Conservation (phyloP, 2,888 invertebrate species). For the Fabriciana adippe region DNA sequence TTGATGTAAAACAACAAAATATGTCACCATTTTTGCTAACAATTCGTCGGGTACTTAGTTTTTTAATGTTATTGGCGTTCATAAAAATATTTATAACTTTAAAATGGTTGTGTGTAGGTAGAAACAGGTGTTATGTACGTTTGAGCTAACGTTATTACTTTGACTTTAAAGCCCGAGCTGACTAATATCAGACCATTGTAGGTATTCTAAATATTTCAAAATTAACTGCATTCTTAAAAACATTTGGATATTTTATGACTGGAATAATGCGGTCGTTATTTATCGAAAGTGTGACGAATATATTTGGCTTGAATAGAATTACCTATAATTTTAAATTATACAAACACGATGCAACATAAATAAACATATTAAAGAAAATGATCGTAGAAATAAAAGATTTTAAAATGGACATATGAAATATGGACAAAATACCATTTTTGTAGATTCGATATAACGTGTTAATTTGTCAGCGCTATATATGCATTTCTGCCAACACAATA, state of each 20-base stretch:
- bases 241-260: slow-evolving; percentile 25
- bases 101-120: background rate
- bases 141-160: slow-evolving; percentile 10
- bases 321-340: slow-evolving; percentile 14
- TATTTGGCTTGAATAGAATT: slow-evolving; percentile 22
- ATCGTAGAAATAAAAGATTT: background rate
- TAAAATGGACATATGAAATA: background rate
- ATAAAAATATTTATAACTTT: too few relatives aligned
- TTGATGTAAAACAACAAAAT: slow-evolving; percentile 1
- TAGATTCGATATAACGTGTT: slow-evolving; percentile 64
- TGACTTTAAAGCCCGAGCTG: slow-evolving; percentile 17
- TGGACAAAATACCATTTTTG: slow-evolving; percentile 54
- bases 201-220: slow-evolving; percentile 12
- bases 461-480: slow-evolving; percentile 71
- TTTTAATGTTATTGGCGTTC: too few relatives aligned
- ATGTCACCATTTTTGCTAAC: too few relatives aligned
- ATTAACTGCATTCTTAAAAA: slow-evolving; percentile 29
- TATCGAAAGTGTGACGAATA: slow-evolving; percentile 27
- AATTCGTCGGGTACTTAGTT: too few relatives aligned
- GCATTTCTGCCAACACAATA: slow-evolving; percentile 66
- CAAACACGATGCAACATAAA: background rate
- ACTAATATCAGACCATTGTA: slow-evolving; percentile 18
- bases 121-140: slow-evolving; percentile 18
- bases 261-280: slow-evolving; percentile 27
- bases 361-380: background rate